Conservation (phyloP, 1,140 invertebrate genomes). For the Telenomus remus region DNA sequence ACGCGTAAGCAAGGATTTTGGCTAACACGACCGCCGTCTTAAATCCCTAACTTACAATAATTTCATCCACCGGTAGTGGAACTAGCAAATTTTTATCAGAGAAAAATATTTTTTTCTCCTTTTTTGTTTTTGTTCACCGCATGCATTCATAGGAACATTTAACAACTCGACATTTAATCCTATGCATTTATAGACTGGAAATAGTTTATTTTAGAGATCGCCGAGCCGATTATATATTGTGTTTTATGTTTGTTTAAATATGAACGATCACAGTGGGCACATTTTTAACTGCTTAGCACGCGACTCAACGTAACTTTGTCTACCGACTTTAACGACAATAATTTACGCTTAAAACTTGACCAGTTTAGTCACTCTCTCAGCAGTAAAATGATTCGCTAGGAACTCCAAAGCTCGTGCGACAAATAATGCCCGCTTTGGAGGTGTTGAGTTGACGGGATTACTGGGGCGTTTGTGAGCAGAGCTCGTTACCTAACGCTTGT, state of each 20-base stretch:
- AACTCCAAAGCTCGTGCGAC: constrained; percentile 58
- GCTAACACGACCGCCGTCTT: constrained; percentile 37
- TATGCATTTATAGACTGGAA: constrained; percentile 33
- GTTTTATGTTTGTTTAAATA: constrained; percentile 11
- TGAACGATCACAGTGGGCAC: constrained; percentile 51
- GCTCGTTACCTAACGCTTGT: constrained; percentile 65
- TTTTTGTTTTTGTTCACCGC: constrained; percentile 18
- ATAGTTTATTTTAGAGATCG: constrained; percentile 7
- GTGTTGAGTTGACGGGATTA: constrained; percentile 3
- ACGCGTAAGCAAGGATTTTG: constrained; percentile 32
- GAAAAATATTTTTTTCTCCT: constrained; percentile 6
- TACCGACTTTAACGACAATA: constrained; percentile 62
- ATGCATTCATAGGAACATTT: constrained; percentile 60
- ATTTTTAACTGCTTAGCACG: constrained; percentile 59
- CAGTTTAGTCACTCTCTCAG: constrained; percentile 71
- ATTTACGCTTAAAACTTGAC: constrained; percentile 72
- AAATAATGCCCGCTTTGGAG: constrained; percentile 21
- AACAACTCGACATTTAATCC: constrained; percentile 51
- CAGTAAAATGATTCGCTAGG: constrained; percentile 71
- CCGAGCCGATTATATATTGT: constrained; percentile 11
- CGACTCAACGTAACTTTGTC: constrained; percentile 34
- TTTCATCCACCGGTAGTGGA: too few relatives aligned
- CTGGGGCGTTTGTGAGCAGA: constrained; percentile 49
- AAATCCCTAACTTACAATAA: constrained; percentile 22
- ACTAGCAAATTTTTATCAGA: neutral